These are phyloP conservation scores for Dolichomitus sp. DNA, from an alignment of 2,888 invertebrate species.

Conservation along the genomic window DNA sequence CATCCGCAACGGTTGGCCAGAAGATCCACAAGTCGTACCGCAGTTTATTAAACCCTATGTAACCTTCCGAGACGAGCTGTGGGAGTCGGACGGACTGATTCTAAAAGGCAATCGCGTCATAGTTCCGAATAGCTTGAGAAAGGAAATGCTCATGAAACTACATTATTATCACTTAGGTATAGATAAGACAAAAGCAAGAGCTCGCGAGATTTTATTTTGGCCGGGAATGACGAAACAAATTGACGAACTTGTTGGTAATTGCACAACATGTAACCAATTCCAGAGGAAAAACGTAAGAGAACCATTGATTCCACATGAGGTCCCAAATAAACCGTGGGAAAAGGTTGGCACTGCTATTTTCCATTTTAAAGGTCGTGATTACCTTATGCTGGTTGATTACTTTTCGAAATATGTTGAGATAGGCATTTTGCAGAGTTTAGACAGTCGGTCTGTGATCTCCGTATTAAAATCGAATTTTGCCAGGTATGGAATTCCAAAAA, in stretches of 20 bases:
- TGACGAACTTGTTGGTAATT: too few species aligned
- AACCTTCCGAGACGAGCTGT: slow-evolving; percentile 42
- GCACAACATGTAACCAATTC: slow-evolving; percentile 57
- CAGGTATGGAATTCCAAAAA: slow-evolving; percentile 58
- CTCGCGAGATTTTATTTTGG: slow-evolving; percentile 62
- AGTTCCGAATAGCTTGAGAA: slow-evolving; percentile 41
- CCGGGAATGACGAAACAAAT: slow-evolving; percentile 57
- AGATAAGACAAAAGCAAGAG: slow-evolving; percentile 58
- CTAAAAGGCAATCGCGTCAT: slow-evolving; percentile 56
- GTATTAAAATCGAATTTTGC: slow-evolving; percentile 41
- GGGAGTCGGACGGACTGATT: slow-evolving; percentile 50
- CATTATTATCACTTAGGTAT: slow-evolving; percentile 66
- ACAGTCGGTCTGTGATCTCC: slow-evolving; percentile 22
- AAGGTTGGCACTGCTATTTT: slow-evolving; percentile 45
- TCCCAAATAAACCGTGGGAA: slow-evolving; percentile 51
- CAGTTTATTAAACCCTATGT: slow-evolving; percentile 60
- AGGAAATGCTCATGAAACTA: slow-evolving; percentile 55
- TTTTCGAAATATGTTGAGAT: slow-evolving; percentile 57
- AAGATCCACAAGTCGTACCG: slow-evolving; percentile 60
- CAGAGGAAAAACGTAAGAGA: slow-evolving; percentile 52
- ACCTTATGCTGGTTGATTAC: slow-evolving; percentile 58
- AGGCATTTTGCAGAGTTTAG: neutral
- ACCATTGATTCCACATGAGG: slow-evolving; percentile 37
- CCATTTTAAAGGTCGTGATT: slow-evolving; percentile 35
- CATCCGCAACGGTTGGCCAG: slow-evolving; percentile 56